A percentile compares a stretch with the other conserved stretches of the same genome.
phyloP scores from a whole-genome alignment of 1,140 invertebrate species.

The Scaptodrosophila lebanonensis region DNA sequence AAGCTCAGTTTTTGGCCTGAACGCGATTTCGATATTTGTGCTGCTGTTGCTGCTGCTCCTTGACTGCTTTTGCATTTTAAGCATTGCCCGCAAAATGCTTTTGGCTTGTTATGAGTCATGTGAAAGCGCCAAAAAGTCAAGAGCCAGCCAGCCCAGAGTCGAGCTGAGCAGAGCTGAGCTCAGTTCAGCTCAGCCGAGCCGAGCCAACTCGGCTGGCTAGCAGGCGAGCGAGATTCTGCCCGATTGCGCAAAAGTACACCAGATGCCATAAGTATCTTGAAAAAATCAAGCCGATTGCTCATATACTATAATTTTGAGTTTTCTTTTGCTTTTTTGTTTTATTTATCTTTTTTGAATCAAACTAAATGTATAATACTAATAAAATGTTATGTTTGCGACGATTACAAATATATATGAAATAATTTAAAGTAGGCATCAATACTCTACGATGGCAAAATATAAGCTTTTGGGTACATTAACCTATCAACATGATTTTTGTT shows the following conservation, averaged over 20 bases:
- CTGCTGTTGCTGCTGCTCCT: conserved; percentile 30
- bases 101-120: conserved; percentile 69
- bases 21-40: conserved; percentile 38
- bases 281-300: not conserved
- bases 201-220: conserved; percentile 6
- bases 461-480: too few species aligned
- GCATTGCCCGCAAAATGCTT: conserved; percentile 51
- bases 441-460: too few species aligned
- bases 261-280: conserved; percentile 1
- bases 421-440: too few species aligned
- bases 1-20: conserved; percentile 19
- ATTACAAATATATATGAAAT: too few species aligned
- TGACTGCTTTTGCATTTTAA: conserved; percentile 56
- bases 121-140: conserved; percentile 52
- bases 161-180: conserved; percentile 9
- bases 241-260: conserved; percentile 59
- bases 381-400: too few species aligned
- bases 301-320: too few species aligned
- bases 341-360: too few species aligned
- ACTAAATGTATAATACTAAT: too few species aligned
- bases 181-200: conserved; percentile 3
- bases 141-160: conserved; percentile 18
- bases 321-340: too few species aligned
- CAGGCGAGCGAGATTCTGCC: conserved; percentile 44
- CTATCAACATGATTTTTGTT: too few species aligned